Base-by-base conservation (phyloP, 2,797 vertebrate genomes). In the Anguilla anguilla region DNA sequence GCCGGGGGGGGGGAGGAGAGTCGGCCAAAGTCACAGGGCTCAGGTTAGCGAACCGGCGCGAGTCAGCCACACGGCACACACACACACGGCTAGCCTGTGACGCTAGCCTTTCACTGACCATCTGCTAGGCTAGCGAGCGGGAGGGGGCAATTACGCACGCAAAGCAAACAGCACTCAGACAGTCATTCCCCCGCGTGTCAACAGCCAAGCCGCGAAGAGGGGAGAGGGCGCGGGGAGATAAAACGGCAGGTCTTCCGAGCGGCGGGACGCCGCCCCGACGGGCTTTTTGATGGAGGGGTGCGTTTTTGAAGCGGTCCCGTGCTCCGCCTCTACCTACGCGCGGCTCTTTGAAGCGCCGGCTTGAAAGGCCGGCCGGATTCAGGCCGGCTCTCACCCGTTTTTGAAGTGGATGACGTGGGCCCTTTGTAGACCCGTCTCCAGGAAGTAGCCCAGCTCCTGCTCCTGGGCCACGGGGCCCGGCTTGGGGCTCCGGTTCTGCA, bases 321-420 rank as follows among this genome's bases (percentile, higher is more conserved):
- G 69, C 53, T 53, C 64, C 31, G 35, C 74, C 35, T 43, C 28
- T 79, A 43, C 39, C 22, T 64, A 17, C 39, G 25, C 46, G 2
- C 25, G 88, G 39, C 89, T 53, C 64, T 82, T 88, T 83, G 86
- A 82, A 90, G 61, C 87, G 77, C 87, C 64, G 90, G 90, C 17
- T 85, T 10, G 89, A 3, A 84, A 86, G 55, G 85, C 51, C 35
- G 85, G 1, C 4, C 69, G 82, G 84, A 83, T 53, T 86, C 79
- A 89, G 51, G 85, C 55, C 1, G 86, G 77, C 85, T 92, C 96
- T 96, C 94, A 99, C 99, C 98, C 99, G 25, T 99, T 99, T 96
- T 98, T 99, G 95, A 99, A 99, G 95, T 99, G 98, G 86, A 99
- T 97, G 93, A 99, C 97, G 88, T 99, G 99, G 57, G 99, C 99